Base-by-base conservation (phyloP, 2,888 invertebrate species). In the Notodonta dromedarius region DNA sequence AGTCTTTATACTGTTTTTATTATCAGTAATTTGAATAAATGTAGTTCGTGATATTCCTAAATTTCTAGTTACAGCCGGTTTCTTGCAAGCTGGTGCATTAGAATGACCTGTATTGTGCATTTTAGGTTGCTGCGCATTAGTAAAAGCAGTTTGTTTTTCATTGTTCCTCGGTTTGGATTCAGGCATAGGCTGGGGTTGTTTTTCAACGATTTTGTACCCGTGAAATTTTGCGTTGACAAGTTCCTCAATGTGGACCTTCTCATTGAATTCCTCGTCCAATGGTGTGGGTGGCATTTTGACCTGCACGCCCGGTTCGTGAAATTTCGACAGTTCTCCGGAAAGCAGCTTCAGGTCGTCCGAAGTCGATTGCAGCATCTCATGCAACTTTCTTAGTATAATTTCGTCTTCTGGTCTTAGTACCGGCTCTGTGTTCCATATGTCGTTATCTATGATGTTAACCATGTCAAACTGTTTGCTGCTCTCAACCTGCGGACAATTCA, bases 201-300 rank as follows among this genome's bases (percentile, higher is more conserved):
- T 83, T 65, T 88, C 84, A 67, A 87, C 67, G 56, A 91, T 82
- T 85, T 90, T 89, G 75, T 88, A 79, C 40, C 91, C 90, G 72
- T 90, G 86, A 72, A 94, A 91, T 83, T 93, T 94, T n/a, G 93
- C 94, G 69, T 89, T 89, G 7, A 94, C 94, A 40, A 93, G 75
- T 85, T 94, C 89, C 75, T 93, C 89, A 57, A 94, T 90, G 71
- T 92, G 91, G 64, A 91, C 83, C 80, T 90, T 91, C 77, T 93
- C 89, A 67, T 94, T 94, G 72, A 93, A 94, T 61, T 93, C 88
- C 61, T 93, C 89, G 61, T 94, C 94, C 61, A 93, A 81, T 56
- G 93, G 93, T 59, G 82, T 85, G 4, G 91, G 90, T 67, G 79
- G 74, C 24, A 86, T 74, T 77, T 87, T 88, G 14, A 87, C 64